These are phyloP conservation scores for Aegotheles bennettii DNA, from an alignment of 2,113 vertebrate species.

Conservation along the genomic window DNA sequence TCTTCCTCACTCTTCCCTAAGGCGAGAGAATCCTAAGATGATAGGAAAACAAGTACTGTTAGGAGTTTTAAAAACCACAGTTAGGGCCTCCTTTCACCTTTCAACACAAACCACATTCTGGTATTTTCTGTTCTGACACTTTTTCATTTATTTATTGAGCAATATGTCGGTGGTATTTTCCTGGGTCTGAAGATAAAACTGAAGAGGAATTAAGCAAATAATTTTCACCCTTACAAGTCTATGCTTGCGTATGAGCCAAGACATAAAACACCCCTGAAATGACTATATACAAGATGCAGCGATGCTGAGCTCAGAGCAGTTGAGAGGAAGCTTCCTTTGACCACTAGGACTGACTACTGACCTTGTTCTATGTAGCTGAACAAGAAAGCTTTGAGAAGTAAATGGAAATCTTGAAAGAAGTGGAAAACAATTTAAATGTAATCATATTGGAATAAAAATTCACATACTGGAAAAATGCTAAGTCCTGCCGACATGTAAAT, in stretches of 20 bases:
- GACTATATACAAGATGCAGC: background rate
- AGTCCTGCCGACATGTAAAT: background rate
- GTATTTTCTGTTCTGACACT: background rate
- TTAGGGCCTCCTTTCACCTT: background rate
- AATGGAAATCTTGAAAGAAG: background rate
- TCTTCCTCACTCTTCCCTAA: slow-evolving; percentile 96
- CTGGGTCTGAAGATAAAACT: background rate
- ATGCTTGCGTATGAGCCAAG: background rate
- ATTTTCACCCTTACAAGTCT: background rate
- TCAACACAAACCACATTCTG: background rate
- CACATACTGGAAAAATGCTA: background rate
- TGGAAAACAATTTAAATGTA: background rate
- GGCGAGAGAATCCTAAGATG: slow-evolving; percentile 88
- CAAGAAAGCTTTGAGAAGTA: background rate
- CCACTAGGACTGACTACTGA: background rate
- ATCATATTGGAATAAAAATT: background rate
- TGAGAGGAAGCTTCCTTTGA: background rate
- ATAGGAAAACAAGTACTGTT: background rate
- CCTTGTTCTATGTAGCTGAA: background rate
- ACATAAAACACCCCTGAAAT: background rate
- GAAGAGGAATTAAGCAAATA: background rate
- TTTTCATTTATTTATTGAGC: background rate
- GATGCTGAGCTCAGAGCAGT: background rate
- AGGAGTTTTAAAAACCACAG: background rate
- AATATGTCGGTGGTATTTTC: background rate